Base-by-base conservation (phyloP, 2,888 invertebrate species). In the Apamea anceps region DNA sequence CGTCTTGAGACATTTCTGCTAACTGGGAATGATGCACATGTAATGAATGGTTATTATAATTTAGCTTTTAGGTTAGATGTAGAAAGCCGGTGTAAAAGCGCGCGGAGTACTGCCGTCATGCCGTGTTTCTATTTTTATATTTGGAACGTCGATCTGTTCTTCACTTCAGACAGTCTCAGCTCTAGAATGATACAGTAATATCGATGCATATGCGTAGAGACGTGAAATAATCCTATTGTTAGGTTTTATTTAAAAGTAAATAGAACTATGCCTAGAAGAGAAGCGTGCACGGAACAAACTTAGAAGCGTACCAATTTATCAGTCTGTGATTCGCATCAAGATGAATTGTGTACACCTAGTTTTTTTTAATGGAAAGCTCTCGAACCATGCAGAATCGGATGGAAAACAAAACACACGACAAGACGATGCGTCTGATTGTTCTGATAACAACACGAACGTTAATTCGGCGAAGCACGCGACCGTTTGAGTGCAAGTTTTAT, bases 111-210 rank as follows among this genome's bases (percentile, higher is more conserved):
- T 91, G 37, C 89, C 86, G 89, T 32, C 32, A 32, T 32, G 32
- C 32, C 32, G 32, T 96, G 96, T 86, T 91, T 94, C 96, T 96
- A 96, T 96, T 96, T 96, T 95, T 94, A 94, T 88, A 95, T 93
- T 93, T 93, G 92, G 95, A 90, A 91, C 95, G 93, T 85, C 89
- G 91, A 90, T 92, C 91, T 90, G 94, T 91, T 90, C 90, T 91
- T 92, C 91, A 94, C 95, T 95, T 94, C 94, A 93, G 93, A 87
- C 89, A 85, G 92, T 90, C 92, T 85, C 84, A 75, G 87, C 87
- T 89, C 81, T 90, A 85, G 71, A 77, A 86, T 79, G 63, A 81
- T 82, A 74, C 68, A 42, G 74, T 79, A 70, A 76, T 82, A 45
- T 78, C 45, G 78, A 67, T 82, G 83, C 86, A 86, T 89, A 79